These are phyloP conservation scores for Tursiops truncatus DNA, from an alignment of 2,113 vertebrate species.

Conservation along the genomic window DNA sequence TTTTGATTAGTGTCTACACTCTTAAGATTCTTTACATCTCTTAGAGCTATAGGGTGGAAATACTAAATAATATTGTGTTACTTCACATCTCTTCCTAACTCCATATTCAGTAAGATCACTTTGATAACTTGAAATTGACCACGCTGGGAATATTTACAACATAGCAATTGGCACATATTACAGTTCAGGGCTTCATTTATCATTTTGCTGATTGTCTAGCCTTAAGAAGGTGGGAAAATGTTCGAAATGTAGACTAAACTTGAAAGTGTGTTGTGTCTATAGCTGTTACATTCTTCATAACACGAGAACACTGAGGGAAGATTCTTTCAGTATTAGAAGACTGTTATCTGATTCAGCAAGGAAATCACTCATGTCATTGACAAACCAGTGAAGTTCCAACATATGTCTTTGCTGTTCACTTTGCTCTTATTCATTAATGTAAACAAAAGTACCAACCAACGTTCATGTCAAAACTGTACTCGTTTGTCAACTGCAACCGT, in stretches of 20 bases:
- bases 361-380: not conserved
- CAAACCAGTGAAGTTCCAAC: not conserved
- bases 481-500: not conserved
- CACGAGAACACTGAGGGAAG: not conserved
- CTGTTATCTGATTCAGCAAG: not conserved
- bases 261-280: not conserved
- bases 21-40: not conserved
- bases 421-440: not conserved
- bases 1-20: not conserved
- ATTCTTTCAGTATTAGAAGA: not conserved
- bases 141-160: not conserved
- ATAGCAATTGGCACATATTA: not conserved
- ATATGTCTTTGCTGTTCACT: not conserved
- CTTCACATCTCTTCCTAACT: not conserved
- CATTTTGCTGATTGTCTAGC: not conserved
- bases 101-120: not conserved
- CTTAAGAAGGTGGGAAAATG: not conserved
- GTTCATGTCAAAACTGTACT: not conserved
- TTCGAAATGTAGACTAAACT: not conserved
- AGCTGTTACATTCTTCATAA: not conserved
- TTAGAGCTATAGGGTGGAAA: not conserved
- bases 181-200: not conserved
- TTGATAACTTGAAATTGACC: not conserved
- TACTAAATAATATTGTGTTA: not conserved
- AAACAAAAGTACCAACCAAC: slow-evolving; percentile 16